Percentiles rank a stretch among this genome's conserved stretches.
phyloP scores from a whole-genome alignment of 2,797 vertebrate genomes.

The Atherinosoma microstoma region DNA sequence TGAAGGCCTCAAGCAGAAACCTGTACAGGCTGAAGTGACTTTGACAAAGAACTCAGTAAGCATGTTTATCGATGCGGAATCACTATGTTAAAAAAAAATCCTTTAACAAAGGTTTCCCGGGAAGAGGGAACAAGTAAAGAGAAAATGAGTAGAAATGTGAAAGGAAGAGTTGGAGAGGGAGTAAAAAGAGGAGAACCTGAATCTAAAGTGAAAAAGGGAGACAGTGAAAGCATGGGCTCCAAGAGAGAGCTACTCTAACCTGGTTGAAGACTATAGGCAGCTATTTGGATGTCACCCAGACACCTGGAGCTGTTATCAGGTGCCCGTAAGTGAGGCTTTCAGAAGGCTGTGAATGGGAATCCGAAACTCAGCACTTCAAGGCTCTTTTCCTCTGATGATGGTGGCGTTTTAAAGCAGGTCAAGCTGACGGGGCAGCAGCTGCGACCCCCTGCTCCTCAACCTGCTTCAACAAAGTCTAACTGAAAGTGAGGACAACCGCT shows the following conservation, averaged over 20 bases:
- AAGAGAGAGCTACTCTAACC: conserved; percentile 42
- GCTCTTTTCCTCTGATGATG: conserved; percentile 68
- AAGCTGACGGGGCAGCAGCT: conserved; percentile 72
- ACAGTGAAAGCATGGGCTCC: conserved; percentile 23
- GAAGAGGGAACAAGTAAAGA: conserved; percentile 11
- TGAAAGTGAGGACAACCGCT: conserved; percentile 37
- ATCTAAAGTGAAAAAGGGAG: neutral
- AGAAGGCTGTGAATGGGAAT: conserved; percentile 71
- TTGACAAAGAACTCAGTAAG: conserved; percentile 47
- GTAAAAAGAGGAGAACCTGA: conserved; percentile 20
- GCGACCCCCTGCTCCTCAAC: conserved; percentile 24
- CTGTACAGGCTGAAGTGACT: conserved; percentile 50
- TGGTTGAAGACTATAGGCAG: conserved; percentile 61
- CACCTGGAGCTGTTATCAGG: conserved; percentile 76
- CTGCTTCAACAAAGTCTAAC: conserved; percentile 49
- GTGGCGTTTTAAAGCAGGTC: conserved; percentile 73
- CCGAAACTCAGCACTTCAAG: conserved; percentile 72
- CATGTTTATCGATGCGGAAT: conserved; percentile 59
- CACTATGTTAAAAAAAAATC: conserved; percentile 40
- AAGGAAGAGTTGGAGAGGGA: conserved; percentile 25
- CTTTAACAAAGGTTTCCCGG: conserved; percentile 47
- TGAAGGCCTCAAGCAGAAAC: conserved; percentile 57
- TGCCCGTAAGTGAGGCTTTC: conserved; percentile 58
- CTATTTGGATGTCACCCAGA: conserved; percentile 71
- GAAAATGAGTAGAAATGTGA: conserved; percentile 26